Base-by-base conservation (phyloP, 2,888 invertebrate genomes). In the Brachypalpus laphriformis region DNA sequence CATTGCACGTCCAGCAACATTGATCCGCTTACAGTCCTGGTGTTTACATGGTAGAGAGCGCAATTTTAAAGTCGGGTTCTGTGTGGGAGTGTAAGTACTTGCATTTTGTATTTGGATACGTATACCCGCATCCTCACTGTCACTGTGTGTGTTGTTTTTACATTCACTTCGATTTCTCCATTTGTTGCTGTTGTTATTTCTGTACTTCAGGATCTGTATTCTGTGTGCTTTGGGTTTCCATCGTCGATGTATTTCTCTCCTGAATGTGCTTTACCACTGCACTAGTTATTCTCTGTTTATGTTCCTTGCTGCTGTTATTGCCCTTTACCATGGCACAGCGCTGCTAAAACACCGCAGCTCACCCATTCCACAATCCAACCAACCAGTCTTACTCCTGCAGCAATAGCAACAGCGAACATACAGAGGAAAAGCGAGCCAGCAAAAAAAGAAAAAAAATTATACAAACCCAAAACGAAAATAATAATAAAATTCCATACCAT, bases 81-180 rank as follows among this genome's bases (percentile, higher is more conserved):
- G 63, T 75, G 81, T 85, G 88, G 87, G 90, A 90, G 90, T 88
- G 90, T 89, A 90, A 90, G 49, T 77, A 66, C 40, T 31, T 90
- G 90, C 90, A 90, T 89, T 89, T 89, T 89, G 86, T 42, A 80
- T 65, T 47, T 88, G 89, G 88, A 88, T 89, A 88, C 25, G 82
- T 82, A 11, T 87, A 88, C 87, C 71, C 25, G 82, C 85, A 11
- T 87, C 88, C 87, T 72, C 87, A 74, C 34, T 63, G 54, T 40
- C 8, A 1, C 7, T 66, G 71, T 86, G 22, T 86, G 40, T 0
- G 71, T 66, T 47, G 51, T 56, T 85, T 56, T 85, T 85, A 85
- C 85, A 85, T 78, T 75, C 83, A 78, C 77, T 75, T 77, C 56
- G 77, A 70, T 66, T 68, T 68, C 74, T 76, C 56, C 70, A 49